A percentile compares a stretch with the other conserved stretches of the same genome.
phyloP scores from a whole-genome alignment of 2,113 vertebrate species.

The Merops nubicus region DNA sequence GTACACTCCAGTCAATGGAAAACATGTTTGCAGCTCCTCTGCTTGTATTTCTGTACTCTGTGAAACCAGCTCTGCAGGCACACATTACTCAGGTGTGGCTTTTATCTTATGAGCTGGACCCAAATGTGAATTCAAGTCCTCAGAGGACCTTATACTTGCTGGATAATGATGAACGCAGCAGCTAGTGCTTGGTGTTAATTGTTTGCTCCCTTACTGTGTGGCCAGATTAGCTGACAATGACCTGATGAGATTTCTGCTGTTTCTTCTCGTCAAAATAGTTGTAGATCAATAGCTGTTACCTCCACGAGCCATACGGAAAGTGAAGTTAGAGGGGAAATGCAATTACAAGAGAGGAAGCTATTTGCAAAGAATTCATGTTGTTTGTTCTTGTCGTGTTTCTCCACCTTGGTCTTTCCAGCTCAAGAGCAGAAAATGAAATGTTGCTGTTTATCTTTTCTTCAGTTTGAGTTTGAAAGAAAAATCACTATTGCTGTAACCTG shows the following conservation, averaged over 20 bases:
- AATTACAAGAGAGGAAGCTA: conserved; percentile 41
- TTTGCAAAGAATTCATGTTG: conserved; percentile 9
- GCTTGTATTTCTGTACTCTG: background rate
- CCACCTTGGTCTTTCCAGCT: background rate
- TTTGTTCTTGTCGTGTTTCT: background rate
- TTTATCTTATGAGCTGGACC: background rate
- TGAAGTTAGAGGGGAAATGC: conserved; percentile 20
- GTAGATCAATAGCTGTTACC: conserved; percentile 61
- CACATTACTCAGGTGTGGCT: background rate
- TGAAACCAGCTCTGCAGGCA: conserved; percentile 23
- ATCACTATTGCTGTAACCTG: background rate
- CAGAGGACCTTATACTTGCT: conserved; percentile 15
- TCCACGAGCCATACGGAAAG: background rate
- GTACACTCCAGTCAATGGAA: conserved; percentile 3
- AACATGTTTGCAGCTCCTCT: conserved; percentile 27
- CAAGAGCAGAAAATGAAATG: conserved; percentile 12
- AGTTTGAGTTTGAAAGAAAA: conserved; percentile 12
- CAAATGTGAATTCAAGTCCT: background rate
- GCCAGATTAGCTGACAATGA: conserved; percentile 56
- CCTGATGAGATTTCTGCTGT: conserved; percentile 57
- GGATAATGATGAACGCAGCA: conserved; percentile 36
- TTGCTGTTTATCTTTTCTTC: conserved; percentile 23
- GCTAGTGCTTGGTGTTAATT: conserved; percentile 42
- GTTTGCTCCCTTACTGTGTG: conserved; percentile 27
- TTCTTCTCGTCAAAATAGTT: conserved; percentile 34